A percentile compares a stretch with the other conserved stretches of the same genome.
Conservation (phyloP, 2,888 invertebrate species). For the Idaea dimidiata region DNA sequence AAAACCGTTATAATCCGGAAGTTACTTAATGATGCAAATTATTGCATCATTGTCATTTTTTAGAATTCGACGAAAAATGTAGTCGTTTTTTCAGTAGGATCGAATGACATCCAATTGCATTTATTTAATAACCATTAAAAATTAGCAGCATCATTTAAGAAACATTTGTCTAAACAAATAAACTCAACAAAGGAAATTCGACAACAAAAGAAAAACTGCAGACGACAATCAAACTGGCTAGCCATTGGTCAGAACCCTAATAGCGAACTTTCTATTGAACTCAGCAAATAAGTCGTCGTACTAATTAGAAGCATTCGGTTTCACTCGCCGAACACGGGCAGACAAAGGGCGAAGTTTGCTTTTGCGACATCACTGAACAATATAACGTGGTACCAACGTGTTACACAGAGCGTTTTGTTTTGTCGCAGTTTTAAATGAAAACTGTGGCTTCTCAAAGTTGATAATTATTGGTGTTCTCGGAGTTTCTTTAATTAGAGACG, state of each 20-base stretch:
- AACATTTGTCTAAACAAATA: conserved; percentile 7
- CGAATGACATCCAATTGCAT: neutral
- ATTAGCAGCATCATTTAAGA: neutral
- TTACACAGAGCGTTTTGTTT: conserved; percentile 14
- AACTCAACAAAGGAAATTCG: conserved; percentile 10
- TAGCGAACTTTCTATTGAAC: conserved; percentile 61
- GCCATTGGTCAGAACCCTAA: conserved; percentile 18
- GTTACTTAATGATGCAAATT: too few relatives aligned
- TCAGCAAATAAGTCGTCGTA: conserved; percentile 57
- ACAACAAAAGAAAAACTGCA: conserved; percentile 6
- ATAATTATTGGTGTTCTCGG: conserved; percentile 22
- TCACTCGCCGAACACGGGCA: conserved; percentile 40
- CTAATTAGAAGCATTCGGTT: conserved; percentile 71
- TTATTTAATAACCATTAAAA: neutral
- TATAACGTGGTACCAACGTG: conserved; percentile 16
- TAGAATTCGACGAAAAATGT: too few relatives aligned
- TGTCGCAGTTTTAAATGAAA: conserved; percentile 12
- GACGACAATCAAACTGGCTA: conserved; percentile 4
- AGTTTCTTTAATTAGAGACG: conserved; percentile 14
- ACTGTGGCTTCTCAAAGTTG: conserved; percentile 21
- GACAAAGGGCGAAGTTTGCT: conserved; percentile 10
- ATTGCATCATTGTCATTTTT: too few relatives aligned
- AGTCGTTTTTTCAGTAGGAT: too few relatives aligned
- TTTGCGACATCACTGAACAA: conserved; percentile 13
- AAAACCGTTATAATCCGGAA: too few relatives aligned